phyloP scores from a whole-genome alignment of 2,797 vertebrate genomes.

The Myotis pilosus region DNA sequence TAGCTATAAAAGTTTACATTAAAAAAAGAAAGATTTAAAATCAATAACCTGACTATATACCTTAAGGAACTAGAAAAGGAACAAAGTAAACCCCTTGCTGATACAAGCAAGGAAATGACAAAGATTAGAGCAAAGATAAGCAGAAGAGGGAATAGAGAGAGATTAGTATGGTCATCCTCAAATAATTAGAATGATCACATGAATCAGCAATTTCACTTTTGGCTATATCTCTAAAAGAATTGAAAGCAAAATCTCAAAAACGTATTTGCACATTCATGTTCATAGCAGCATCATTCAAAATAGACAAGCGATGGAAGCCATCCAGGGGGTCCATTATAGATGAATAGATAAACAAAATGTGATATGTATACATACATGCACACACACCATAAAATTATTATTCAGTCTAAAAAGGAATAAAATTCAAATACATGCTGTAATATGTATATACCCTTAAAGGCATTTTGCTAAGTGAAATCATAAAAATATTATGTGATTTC shows the following conservation, averaged over 20 bases:
- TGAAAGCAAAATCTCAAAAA: background rate
- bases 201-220: background rate
- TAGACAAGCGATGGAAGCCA: background rate
- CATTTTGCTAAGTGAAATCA: background rate
- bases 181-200: background rate
- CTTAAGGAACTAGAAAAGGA: background rate
- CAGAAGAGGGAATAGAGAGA: background rate
- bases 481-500: background rate
- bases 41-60: background rate
- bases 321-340: background rate
- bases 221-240: background rate
- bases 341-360: background rate
- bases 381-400: background rate
- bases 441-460: background rate
- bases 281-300: background rate
- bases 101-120: background rate
- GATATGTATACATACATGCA: background rate
- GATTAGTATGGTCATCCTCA: background rate
- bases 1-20: background rate
- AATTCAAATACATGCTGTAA: background rate
- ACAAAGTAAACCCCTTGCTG: background rate
- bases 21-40: background rate
- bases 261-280: background rate
- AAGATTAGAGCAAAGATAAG: background rate
- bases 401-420: background rate